Evolutionary conservation across 2,797 vertebrate genomes (phyloP), one percentile per base, ranked within the genome.

Genomic region (Semaprochilodus insignis): DNA sequence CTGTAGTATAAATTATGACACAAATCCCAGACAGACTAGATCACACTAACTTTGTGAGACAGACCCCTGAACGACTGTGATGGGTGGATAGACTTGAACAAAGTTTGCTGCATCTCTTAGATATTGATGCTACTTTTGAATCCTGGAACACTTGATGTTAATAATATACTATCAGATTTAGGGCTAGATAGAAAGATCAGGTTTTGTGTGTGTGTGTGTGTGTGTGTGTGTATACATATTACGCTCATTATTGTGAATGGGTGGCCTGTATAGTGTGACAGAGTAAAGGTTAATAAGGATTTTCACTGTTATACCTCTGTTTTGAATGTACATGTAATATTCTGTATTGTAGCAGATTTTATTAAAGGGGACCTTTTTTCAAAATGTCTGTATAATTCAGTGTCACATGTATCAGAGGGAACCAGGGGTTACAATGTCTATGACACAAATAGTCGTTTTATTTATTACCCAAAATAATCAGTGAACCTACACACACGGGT

Each of bases 181-280:
- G 52, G 51, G 23, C 21, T 44, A 10, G 10, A 15, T 21, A 36
- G 44, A 51, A 25, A 27, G 6, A 25, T 31, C 65, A 40, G 80
- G 57, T 81, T 79, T 36, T 48, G 74, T n/a, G 10, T 82, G 54
- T 62, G 25, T 82, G 65, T 81, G 54, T 62, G 60, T 72, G 19
- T 79, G 65, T 48, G 74, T n/a, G 10, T 82, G 54, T 62, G 25
- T 78, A 1, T 74, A 76, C 21, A 25, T 75, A 23, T 23, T 40
- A 71, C 23, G 66, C 15, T 62, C 14, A 13, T 44, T 23, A 19
- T 31, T 21, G 16, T 17, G 44, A 57, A 19, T 44, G 36, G 2
- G 5, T 31, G 25, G 0, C 23, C 57, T n/a, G 11, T 27, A 31
- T 17, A 4, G 17, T 31, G 1, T 65, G 62, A 36, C 4, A 6